phyloP scores from a whole-genome alignment of 2,888 invertebrate genomes.

The Nemurella pictetii region DNA sequence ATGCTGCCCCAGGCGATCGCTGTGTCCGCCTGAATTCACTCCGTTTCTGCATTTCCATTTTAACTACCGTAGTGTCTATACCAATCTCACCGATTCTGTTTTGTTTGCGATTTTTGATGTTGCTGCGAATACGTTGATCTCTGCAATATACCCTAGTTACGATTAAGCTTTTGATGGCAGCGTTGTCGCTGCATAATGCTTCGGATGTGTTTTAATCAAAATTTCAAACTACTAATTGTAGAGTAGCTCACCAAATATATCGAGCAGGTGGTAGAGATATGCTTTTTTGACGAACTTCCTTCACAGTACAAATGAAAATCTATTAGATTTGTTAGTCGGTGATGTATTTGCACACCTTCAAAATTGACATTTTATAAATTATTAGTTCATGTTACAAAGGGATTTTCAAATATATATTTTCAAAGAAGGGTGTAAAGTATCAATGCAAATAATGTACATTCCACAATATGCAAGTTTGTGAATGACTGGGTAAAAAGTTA shows the following conservation, averaged over 20 bases:
- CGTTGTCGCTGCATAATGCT: background rate
- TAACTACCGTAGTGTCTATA: constrained; percentile 41
- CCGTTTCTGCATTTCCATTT: background rate
- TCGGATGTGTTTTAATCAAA: background rate
- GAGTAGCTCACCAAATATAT: background rate
- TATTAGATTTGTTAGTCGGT: background rate
- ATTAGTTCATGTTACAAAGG: background rate
- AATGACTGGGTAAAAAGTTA: background rate
- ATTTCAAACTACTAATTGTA: background rate
- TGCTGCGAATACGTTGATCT: background rate
- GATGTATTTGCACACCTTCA: background rate
- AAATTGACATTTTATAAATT: background rate
- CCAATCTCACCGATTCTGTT: background rate
- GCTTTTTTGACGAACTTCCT: background rate
- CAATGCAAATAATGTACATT: background rate
- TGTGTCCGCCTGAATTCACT: background rate
- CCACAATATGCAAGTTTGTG: background rate
- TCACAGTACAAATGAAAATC: background rate
- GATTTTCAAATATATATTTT: background rate
- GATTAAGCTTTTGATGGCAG: background rate
- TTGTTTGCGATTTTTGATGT: background rate
- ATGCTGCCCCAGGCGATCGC: background rate
- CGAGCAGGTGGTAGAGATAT: background rate
- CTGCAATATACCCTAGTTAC: background rate
- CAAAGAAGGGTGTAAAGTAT: background rate